Base-by-base conservation (phyloP, 37 sponge, comb jelly and placozoan genomes). In the Cladorhizidae sp. region DNA sequence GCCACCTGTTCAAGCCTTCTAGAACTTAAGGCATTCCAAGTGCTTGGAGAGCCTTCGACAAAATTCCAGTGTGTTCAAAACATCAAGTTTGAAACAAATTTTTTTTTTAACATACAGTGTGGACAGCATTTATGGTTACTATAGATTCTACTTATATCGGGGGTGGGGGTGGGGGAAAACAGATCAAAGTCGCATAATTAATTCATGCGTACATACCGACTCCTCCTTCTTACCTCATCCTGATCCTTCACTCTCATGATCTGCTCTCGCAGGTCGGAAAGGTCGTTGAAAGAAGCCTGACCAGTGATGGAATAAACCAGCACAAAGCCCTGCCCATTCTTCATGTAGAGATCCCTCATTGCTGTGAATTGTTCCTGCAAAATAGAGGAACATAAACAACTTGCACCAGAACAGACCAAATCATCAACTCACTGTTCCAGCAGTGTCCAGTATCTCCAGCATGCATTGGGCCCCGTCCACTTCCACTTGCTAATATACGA, bases 241-340 rank as follows among this genome's bases (percentile, higher is more conserved):
- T 84, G 88, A 72, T 98, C 99, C 78, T 98, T 98, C 65, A 98
- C 99, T 59, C 99, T 79, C 40, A 98, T 80, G 33, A 98, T 98
- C 62, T 98, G 99, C 41, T 98, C 99, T 32, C 96, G 87, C 37
- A 98, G 82, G 37, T 98, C 99, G 42, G 89, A 67, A 0, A 98
- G 85, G 73, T 98, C 99, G 77, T 96, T 93, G 82, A 98, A 98
- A 17, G 99, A 96, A 0, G 99, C 91, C 73, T 98, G 99, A 3
- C 96, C 86, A 1, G 99, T 98, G 68, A 98, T 98, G 57, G 99
- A 96, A 69, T 96, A 98, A 32, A 98, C 99, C 50, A 98, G 81
- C 2, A 94, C 92, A 89, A 98, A 98, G 1, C 99, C 99, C 61
- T 98, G 99, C n/a, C 99, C 99, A 88, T 98, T 98, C 88, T 98